These are phyloP conservation scores for Hemicordylus capensis DNA, from an alignment of 2,113 vertebrate genomes.

Conservation along the genomic window DNA sequence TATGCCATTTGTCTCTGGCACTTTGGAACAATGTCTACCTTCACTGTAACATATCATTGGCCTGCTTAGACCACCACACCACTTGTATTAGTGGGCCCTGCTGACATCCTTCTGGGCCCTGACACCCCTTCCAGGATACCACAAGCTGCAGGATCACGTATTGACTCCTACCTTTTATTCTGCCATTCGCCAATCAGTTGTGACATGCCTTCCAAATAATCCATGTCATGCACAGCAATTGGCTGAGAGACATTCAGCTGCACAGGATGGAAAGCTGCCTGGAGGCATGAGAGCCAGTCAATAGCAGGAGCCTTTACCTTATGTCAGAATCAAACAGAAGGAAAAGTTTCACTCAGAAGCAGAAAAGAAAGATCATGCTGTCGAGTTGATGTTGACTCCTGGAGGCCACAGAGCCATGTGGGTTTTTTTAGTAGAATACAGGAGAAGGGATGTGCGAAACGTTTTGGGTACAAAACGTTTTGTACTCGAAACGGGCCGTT, in stretches of 20 bases:
- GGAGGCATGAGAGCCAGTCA: constrained; percentile 88
- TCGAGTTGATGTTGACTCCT: too few relatives aligned
- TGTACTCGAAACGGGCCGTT: too few relatives aligned
- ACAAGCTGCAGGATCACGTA: neutral
- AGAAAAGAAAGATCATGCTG: neutral
- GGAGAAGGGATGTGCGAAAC: too few relatives aligned
- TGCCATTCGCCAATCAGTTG: constrained; percentile 56
- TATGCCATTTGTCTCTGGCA: too few relatives aligned
- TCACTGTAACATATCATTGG: too few relatives aligned
- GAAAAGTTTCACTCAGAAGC: neutral
- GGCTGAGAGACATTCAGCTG: constrained; percentile 77
- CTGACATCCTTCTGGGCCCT: too few relatives aligned
- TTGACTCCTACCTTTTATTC: constrained; percentile 58
- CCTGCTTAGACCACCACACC: too few relatives aligned
- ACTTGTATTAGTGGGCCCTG: too few relatives aligned
- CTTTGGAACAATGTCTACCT: too few relatives aligned
- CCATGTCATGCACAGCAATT: constrained; percentile 85
- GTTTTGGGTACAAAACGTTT: too few relatives aligned
- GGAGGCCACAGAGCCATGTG: too few relatives aligned
- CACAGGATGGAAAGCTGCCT: constrained; percentile 80
- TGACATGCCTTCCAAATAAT: constrained; percentile 88
- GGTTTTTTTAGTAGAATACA: too few relatives aligned
- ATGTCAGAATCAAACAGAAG: constrained; percentile 26
- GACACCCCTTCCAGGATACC: neutral
- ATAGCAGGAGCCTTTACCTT: constrained; percentile 86